These are phyloP conservation scores for Callipepla californica DNA, from an alignment of 2,113 vertebrate species.

Conservation along the genomic window DNA sequence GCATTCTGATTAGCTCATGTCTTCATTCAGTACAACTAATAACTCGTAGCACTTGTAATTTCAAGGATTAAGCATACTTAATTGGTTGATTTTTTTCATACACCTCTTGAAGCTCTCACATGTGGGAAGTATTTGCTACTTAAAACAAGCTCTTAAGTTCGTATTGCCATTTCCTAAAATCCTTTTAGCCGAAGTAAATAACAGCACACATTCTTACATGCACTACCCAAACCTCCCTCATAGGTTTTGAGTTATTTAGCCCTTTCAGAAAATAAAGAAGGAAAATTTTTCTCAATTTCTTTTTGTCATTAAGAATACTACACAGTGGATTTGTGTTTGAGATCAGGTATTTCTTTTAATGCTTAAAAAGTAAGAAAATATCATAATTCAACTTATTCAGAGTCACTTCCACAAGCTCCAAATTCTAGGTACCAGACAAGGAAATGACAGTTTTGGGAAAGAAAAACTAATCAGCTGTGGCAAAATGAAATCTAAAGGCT, in stretches of 20 bases:
- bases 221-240: not conserved
- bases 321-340: not conserved
- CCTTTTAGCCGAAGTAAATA: not conserved
- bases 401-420: not conserved
- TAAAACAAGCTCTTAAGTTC: not conserved
- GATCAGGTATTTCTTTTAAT: not conserved
- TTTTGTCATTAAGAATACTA: not conserved
- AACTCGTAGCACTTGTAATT: not conserved
- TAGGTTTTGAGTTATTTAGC: not conserved
- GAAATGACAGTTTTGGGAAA: not conserved
- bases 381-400: not conserved
- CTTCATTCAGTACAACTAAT: not conserved
- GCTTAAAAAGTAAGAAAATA: not conserved
- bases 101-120: not conserved
- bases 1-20: not conserved
- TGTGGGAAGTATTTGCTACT: not conserved
- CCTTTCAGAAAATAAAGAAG: not conserved
- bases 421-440: not conserved
- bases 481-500: not conserved
- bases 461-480: not conserved
- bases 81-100: not conserved
- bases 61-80: not conserved
- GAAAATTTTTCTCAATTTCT: not conserved
- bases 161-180: not conserved
- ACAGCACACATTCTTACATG: not conserved